Evolutionary conservation across 2,888 invertebrate species (phyloP).

Genomic region (Heteromyza rotundicornis): DNA sequence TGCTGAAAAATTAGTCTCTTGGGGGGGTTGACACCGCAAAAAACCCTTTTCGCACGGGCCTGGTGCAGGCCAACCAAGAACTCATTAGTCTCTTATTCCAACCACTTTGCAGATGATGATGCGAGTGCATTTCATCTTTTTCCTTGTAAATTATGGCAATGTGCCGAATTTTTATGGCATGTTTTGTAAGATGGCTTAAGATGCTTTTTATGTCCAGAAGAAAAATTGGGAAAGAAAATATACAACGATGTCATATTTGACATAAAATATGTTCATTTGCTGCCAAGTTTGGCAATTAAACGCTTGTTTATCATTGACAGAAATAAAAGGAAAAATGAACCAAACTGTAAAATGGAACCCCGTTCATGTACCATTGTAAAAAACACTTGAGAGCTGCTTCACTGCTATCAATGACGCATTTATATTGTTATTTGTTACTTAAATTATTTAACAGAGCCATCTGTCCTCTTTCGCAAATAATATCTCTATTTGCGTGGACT

Average conservation of each 20-base stretch:
- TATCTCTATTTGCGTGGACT: too few species aligned
- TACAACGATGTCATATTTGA: constrained; percentile 39
- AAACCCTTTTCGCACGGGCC: too few species aligned
- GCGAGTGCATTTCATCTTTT: background rate
- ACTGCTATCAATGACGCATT: too few species aligned
- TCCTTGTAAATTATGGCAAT: constrained; percentile 16
- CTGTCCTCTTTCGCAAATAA: too few species aligned
- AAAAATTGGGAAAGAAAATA: background rate
- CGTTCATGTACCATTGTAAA: too few species aligned
- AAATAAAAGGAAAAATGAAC: background rate
- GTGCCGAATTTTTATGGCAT: constrained; percentile 15
- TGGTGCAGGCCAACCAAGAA: background rate
- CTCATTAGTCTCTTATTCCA: background rate
- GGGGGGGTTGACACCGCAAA: too few species aligned
- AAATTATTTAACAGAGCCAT: too few species aligned
- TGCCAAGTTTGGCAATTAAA: constrained; percentile 62
- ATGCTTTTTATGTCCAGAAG: constrained; percentile 10
- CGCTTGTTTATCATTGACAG: constrained; percentile 57
- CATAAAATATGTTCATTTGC: constrained; percentile 43
- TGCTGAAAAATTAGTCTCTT: too few species aligned
- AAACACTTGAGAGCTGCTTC: too few species aligned
- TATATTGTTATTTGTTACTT: too few species aligned
- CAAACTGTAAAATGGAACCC: too few species aligned
- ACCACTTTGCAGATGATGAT: background rate
- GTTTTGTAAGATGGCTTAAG: constrained; percentile 1